A percentile compares a stretch with the other conserved stretches of the same genome.
phyloP scores from a whole-genome alignment of 2,888 invertebrate genomes.

The Oegoconia quadripuncta region DNA sequence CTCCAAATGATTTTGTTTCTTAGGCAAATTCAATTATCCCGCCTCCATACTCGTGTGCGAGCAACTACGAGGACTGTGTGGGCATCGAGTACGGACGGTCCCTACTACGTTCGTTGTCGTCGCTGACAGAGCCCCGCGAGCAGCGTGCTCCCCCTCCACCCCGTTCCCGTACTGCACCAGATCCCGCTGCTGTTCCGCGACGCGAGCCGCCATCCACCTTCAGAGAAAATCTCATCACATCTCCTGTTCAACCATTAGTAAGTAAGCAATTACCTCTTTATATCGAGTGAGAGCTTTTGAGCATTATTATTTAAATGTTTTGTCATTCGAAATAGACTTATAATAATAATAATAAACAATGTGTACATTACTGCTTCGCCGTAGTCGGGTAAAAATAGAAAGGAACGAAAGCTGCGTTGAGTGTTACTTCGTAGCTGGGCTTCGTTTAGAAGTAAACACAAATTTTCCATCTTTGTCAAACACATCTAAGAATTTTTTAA shows the following conservation, averaged over 20 bases:
- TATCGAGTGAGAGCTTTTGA: too few relatives aligned
- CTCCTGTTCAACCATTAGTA: conserved; percentile 52
- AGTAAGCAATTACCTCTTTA: too few relatives aligned
- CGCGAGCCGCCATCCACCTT: conserved; percentile 39
- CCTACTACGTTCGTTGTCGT: conserved; percentile 80
- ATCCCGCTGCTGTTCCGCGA: conserved; percentile 19
- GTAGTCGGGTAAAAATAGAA: too few relatives aligned
- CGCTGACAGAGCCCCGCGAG: conserved; percentile 67
- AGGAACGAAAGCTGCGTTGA: too few relatives aligned
- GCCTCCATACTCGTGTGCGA: conserved; percentile 90
- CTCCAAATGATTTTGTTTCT: conserved; percentile 18
- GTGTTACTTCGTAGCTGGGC: too few relatives aligned
- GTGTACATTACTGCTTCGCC: too few relatives aligned
- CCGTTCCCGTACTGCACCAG: conserved; percentile 33
- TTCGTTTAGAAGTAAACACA: too few relatives aligned
- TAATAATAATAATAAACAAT: too few relatives aligned
- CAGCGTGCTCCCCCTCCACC: conserved; percentile 21
- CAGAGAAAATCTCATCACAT: conserved; percentile 57
- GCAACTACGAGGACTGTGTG: conserved; percentile 82
- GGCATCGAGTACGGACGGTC: conserved; percentile 65
- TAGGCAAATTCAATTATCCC: conserved; percentile 90
- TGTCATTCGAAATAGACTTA: too few relatives aligned
- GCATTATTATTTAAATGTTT: too few relatives aligned
- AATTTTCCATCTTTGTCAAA: too few relatives aligned
- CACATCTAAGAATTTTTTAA: too few relatives aligned